These are phyloP conservation scores for Rhopalosiphum maidis DNA, from an alignment of 1,140 invertebrate species.

Conservation along the genomic window DNA sequence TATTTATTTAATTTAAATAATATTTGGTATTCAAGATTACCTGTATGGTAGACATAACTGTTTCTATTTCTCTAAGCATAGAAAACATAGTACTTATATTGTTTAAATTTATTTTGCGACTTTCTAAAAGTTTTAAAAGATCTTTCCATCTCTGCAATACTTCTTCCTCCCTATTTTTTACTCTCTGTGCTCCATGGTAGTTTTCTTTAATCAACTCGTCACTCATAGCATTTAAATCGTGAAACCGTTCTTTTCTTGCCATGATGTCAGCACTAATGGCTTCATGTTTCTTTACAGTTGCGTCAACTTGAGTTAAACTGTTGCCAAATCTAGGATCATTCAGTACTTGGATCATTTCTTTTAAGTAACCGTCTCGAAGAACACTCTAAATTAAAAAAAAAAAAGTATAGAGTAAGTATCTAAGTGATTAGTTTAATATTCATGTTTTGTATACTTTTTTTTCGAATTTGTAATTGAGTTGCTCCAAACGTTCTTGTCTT, in stretches of 20 bases:
- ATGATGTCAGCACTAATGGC: slow-evolving; percentile 97
- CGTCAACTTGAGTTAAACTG: slow-evolving; percentile 92
- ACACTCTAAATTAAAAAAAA: slow-evolving; percentile 71
- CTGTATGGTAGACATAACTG: slow-evolving; percentile 79
- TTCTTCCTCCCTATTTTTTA: slow-evolving; percentile 81
- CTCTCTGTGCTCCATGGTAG: slow-evolving; percentile 87
- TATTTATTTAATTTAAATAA: not conserved
- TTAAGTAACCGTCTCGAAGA: slow-evolving; percentile 90
- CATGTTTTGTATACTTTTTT: slow-evolving; percentile 73
- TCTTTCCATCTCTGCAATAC: slow-evolving; percentile 89
- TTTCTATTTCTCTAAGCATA: slow-evolving; percentile 90
- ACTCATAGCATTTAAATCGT: slow-evolving; percentile 90
- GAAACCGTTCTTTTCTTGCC: slow-evolving; percentile 90
- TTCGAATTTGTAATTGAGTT: slow-evolving; percentile 95
- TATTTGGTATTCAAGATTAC: slow-evolving; percentile 64
- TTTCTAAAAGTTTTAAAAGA: slow-evolving; percentile 82
- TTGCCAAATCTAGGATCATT: slow-evolving; percentile 90
- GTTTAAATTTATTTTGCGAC: slow-evolving; percentile 83
- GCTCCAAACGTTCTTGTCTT: slow-evolving; percentile 91
- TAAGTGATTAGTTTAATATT: not conserved
- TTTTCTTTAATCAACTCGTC: slow-evolving; percentile 89
- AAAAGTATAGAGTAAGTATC: not conserved
- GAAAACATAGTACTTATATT: slow-evolving; percentile 80
- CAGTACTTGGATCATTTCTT: slow-evolving; percentile 97
- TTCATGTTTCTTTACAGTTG: slow-evolving; percentile 97